Conservation (phyloP, 2,888 invertebrate species). For the Drosophila subsilvestris region DNA sequence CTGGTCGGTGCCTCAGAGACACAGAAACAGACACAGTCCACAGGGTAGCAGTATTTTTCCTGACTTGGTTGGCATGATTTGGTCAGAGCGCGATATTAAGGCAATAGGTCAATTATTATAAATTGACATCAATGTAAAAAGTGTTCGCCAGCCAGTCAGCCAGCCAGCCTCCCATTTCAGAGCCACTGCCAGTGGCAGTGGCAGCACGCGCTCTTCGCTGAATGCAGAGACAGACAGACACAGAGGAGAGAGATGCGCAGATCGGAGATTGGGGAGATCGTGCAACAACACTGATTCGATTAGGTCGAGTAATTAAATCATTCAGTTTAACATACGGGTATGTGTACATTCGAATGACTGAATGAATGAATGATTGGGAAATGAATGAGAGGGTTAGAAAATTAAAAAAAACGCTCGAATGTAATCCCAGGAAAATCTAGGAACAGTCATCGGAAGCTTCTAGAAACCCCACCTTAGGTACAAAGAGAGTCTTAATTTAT, state of each 20-base stretch:
- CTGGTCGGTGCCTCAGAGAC: background rate
- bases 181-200: background rate
- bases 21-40: slow-evolving; percentile 16
- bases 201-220: slow-evolving; percentile 61
- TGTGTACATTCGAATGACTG: slow-evolving; percentile 32
- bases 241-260: background rate
- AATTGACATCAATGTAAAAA: slow-evolving; percentile 81
- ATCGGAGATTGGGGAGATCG: slow-evolving; percentile 21
- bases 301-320: slow-evolving; percentile 77
- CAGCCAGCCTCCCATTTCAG: background rate
- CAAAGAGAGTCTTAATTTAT: background rate
- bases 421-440: background rate
- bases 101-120: slow-evolving; percentile 82
- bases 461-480: background rate
- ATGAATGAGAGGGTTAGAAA: background rate
- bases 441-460: background rate
- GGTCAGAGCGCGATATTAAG: slow-evolving; percentile 78
- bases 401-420: background rate
- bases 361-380: background rate
- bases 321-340: slow-evolving; percentile 55
- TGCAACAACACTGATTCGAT: slow-evolving; percentile 70
- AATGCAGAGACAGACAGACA: slow-evolving; percentile 19
- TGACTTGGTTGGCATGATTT: slow-evolving; percentile 68
- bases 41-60: slow-evolving; percentile 57
- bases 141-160: slow-evolving; percentile 47